A percentile compares a stretch with the other conserved stretches of the same genome.
These are phyloP conservation scores for Tigriopus japonicus DNA, from an alignment of 1,140 invertebrate genomes.

Conservation along the genomic window DNA sequence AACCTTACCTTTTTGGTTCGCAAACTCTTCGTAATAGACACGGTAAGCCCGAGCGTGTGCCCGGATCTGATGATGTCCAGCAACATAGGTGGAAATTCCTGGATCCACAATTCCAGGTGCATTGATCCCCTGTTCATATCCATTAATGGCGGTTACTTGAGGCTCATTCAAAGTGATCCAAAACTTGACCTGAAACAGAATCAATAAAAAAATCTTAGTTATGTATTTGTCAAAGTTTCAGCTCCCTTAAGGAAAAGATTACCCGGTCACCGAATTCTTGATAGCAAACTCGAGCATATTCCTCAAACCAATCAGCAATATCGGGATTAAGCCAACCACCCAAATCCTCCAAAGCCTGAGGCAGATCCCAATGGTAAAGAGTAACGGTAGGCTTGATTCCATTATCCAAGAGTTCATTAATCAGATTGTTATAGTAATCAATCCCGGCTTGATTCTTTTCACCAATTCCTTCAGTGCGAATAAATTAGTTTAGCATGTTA, in stretches of 20 bases:
- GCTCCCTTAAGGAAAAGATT: too few species aligned
- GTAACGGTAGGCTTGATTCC: neutral
- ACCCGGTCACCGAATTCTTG: constrained; percentile 2
- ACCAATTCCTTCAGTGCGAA: neutral
- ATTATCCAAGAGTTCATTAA: neutral
- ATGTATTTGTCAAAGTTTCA: too few species aligned
- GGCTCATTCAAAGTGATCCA: neutral
- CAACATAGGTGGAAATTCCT: neutral
- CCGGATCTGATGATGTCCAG: neutral
- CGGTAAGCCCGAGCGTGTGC: neutral
- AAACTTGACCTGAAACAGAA: neutral
- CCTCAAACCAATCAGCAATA: constrained; percentile 3
- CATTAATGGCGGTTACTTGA: neutral
- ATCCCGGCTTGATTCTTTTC: neutral
- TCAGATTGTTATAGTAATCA: constrained; percentile 10
- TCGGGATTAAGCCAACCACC: constrained; percentile 2
- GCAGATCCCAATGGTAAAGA: constrained; percentile 11
- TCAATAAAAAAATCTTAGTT: too few species aligned
- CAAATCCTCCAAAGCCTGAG: neutral
- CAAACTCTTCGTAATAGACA: neutral
- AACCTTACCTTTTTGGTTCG: neutral
- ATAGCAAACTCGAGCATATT: neutral
- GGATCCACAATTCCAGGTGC: neutral
- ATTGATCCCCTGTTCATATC: neutral
- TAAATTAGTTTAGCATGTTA: too few species aligned